These are phyloP conservation scores for Paralichthys olivaceus DNA, from an alignment of 2,113 vertebrate genomes.

Conservation along the genomic window DNA sequence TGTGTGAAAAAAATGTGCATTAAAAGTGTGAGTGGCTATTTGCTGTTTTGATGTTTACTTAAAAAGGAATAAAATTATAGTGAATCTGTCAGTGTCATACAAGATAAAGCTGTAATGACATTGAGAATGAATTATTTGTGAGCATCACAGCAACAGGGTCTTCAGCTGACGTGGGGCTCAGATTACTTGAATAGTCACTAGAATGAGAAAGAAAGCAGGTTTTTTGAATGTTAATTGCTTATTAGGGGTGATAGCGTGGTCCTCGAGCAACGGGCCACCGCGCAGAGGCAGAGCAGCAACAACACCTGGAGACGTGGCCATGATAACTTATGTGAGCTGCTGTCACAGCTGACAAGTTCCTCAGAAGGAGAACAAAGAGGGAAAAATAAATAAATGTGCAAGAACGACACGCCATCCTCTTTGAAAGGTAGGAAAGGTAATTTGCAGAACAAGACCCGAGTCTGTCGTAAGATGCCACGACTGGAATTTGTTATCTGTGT, in stretches of 20 bases:
- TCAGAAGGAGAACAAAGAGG: slow-evolving; percentile 49
- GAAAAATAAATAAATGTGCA: slow-evolving; percentile 55
- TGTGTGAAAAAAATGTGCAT: neutral
- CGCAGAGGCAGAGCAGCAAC: slow-evolving; percentile 13
- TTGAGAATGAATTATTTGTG: slow-evolving; percentile 34
- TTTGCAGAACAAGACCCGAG: slow-evolving; percentile 60
- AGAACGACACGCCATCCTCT: slow-evolving; percentile 31
- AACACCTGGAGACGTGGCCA: slow-evolving; percentile 35
- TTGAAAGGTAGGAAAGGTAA: slow-evolving; percentile 65
- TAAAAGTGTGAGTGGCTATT: neutral
- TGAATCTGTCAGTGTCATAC: slow-evolving; percentile 38
- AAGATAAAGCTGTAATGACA: slow-evolving; percentile 4
- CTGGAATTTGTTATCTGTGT: slow-evolving; percentile 20
- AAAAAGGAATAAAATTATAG: slow-evolving; percentile 45
- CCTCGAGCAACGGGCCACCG: slow-evolving; percentile 12
- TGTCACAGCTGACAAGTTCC: slow-evolving; percentile 50
- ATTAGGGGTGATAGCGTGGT: slow-evolving; percentile 33
- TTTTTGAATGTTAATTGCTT: slow-evolving; percentile 50
- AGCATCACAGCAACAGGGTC: slow-evolving; percentile 23
- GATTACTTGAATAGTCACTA: slow-evolving; percentile 8
- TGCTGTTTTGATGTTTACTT: slow-evolving; percentile 47
- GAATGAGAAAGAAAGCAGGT: slow-evolving; percentile 10
- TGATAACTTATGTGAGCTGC: slow-evolving; percentile 46
- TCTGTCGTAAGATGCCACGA: slow-evolving; percentile 18
- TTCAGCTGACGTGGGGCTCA: neutral